Evolutionary conservation across 2,888 invertebrate species (phyloP).

Genomic region (Smittia aterrima): DNA sequence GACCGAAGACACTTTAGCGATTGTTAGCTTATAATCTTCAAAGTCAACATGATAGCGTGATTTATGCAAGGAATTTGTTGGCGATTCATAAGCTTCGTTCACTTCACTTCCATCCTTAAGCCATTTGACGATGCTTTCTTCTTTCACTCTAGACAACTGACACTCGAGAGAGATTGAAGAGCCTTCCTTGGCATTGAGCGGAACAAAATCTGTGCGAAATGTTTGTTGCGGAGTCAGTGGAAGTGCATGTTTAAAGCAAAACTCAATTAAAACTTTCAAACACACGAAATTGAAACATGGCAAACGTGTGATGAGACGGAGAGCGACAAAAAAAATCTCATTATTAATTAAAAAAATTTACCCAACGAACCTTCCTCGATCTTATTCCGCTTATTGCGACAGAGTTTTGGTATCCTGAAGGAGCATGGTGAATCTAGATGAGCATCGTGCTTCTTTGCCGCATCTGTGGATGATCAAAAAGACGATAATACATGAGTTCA

Average conservation of each 20-base stretch:
- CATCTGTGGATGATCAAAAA: neutral
- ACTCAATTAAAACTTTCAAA: neutral
- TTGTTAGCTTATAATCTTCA: constrained; percentile 45
- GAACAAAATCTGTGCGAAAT: neutral
- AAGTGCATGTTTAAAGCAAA: neutral
- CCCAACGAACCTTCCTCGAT: constrained; percentile 1
- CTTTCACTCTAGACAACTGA: neutral
- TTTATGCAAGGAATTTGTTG: neutral
- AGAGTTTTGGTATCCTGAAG: constrained; percentile 9
- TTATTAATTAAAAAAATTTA: neutral
- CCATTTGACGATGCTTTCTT: neutral
- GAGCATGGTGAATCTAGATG: neutral
- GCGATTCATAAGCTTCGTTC: neutral
- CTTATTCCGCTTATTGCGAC: constrained; percentile 23
- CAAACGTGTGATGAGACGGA: neutral
- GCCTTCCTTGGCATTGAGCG: neutral
- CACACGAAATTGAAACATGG: neutral
- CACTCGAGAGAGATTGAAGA: neutral
- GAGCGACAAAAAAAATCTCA: neutral
- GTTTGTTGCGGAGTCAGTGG: neutral
- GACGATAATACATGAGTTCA: too few species aligned
- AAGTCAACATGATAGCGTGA: neutral
- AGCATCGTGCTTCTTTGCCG: neutral
- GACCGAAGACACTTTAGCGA: constrained; percentile 50
- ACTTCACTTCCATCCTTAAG: constrained; percentile 11